phyloP scores from a whole-genome alignment of 2,888 invertebrate genomes.

The Diloba caeruleocephala region DNA sequence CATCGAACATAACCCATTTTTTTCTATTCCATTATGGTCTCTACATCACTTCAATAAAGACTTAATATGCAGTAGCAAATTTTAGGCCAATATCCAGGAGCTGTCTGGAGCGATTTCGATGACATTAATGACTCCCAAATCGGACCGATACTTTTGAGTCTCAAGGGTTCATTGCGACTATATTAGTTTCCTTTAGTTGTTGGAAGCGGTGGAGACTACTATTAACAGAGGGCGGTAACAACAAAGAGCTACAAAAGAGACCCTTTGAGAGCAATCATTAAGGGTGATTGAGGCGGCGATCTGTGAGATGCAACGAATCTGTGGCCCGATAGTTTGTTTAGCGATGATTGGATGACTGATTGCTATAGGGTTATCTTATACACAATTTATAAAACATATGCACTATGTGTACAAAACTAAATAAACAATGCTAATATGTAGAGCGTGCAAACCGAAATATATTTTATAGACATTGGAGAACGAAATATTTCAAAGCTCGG shows the following conservation, averaged over 20 bases:
- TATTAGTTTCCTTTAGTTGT: conserved; percentile 73
- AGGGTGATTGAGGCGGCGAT: conserved; percentile 72
- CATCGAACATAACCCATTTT: conserved; percentile 50
- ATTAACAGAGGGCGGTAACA: conserved; percentile 78
- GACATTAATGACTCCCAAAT: conserved; percentile 86
- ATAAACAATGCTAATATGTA: conserved; percentile 27
- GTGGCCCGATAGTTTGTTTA: conserved; percentile 65
- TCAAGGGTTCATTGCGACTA: conserved; percentile 67
- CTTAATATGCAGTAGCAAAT: conserved; percentile 54
- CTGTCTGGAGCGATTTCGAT: conserved; percentile 78
- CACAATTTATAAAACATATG: conserved; percentile 4
- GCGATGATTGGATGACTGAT: conserved; percentile 52
- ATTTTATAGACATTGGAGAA: background rate
- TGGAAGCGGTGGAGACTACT: conserved; percentile 62
- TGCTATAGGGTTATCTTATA: conserved; percentile 34
- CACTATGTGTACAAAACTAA: conserved; percentile 16
- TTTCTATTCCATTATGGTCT: conserved; percentile 59
- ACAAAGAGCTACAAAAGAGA: conserved; percentile 72
- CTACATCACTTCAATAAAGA: conserved; percentile 55
- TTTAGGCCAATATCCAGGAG: conserved; percentile 72
- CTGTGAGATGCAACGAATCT: conserved; percentile 63
- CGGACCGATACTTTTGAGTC: conserved; percentile 73
- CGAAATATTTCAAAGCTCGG: conserved; percentile 3
- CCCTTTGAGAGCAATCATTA: conserved; percentile 74
- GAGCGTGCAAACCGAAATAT: conserved; percentile 10